These are phyloP conservation scores for Pseudoips prasinana DNA, from an alignment of 2,888 invertebrate species.

Conservation along the genomic window DNA sequence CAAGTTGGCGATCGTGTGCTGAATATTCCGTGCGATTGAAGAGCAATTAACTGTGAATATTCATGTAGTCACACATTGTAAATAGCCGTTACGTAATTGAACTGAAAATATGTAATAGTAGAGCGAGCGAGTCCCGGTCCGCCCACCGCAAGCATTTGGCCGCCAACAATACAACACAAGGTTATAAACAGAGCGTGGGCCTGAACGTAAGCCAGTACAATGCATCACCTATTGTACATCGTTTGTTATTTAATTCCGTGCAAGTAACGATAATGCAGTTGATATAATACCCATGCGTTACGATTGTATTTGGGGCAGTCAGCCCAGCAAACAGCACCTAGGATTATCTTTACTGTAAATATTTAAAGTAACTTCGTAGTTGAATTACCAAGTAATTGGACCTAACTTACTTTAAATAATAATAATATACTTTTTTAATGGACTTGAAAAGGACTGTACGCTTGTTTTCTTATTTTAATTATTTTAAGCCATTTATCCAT, in stretches of 20 bases:
- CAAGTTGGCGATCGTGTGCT: neutral
- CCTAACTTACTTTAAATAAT: no score
- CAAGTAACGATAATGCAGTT: constrained; percentile 7
- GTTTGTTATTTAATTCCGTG: constrained; percentile 17
- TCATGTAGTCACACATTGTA: constrained; percentile 29
- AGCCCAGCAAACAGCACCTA: neutral
- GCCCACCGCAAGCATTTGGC: constrained; percentile 61
- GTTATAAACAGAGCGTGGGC: constrained; percentile 64
- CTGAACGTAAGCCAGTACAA: constrained; percentile 51
- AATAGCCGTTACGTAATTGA: constrained; percentile 58
- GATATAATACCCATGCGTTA: constrained; percentile 3
- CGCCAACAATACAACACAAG: constrained; percentile 65
- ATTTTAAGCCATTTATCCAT: no score
- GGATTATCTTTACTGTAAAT: no score
- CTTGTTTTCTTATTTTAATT: no score
- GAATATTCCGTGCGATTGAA: constrained; percentile 8
- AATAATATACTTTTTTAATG: no score
- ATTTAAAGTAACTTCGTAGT: no score
- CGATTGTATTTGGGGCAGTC: constrained; percentile 1
- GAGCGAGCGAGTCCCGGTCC: constrained; percentile 53
- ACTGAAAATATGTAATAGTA: constrained; percentile 48
- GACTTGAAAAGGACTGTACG: no score
- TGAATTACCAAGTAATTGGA: no score
- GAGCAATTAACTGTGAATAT: constrained; percentile 11
- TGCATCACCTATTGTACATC: constrained; percentile 30